Conservation (phyloP, 2,113 vertebrate genomes). For the Trichechus manatus region DNA sequence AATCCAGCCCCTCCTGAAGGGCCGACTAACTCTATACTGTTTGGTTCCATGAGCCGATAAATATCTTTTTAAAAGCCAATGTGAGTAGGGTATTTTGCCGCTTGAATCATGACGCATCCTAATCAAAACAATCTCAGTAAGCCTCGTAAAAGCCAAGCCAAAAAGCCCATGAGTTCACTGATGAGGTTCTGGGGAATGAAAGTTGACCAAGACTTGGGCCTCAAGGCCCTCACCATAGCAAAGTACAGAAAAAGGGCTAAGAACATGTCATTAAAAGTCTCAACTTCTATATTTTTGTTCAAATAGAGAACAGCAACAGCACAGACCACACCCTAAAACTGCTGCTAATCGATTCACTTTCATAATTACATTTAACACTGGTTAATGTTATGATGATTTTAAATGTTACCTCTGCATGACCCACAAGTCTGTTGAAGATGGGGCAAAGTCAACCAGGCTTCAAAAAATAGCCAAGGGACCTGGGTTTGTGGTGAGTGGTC, state of each 20-base stretch:
- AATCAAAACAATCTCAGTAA: constrained; percentile 17
- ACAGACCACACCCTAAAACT: not conserved
- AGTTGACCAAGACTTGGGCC: not conserved
- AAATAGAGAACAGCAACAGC: not conserved
- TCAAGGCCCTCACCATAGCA: not conserved
- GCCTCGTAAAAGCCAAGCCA: not conserved
- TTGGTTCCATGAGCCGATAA: not conserved
- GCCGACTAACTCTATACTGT: not conserved
- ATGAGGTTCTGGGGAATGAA: not conserved
- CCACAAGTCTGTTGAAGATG: not conserved
- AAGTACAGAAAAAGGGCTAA: not conserved
- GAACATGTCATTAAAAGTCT: not conserved
- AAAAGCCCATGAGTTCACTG: not conserved
- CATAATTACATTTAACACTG: not conserved
- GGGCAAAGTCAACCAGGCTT: not conserved
- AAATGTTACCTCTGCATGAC: not conserved
- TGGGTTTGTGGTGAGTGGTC: not conserved
- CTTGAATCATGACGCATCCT: not conserved
- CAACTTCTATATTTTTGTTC: not conserved
- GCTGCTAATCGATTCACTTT: not conserved
- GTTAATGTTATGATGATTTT: not conserved
- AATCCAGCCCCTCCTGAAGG: not conserved
- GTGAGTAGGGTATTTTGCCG: not conserved
- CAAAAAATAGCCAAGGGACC: not conserved
- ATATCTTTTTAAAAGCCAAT: not conserved